These are phyloP conservation scores for Mormyrops boulengeri DNA, from an alignment of 2,797 vertebrate species.

Conservation along the genomic window DNA sequence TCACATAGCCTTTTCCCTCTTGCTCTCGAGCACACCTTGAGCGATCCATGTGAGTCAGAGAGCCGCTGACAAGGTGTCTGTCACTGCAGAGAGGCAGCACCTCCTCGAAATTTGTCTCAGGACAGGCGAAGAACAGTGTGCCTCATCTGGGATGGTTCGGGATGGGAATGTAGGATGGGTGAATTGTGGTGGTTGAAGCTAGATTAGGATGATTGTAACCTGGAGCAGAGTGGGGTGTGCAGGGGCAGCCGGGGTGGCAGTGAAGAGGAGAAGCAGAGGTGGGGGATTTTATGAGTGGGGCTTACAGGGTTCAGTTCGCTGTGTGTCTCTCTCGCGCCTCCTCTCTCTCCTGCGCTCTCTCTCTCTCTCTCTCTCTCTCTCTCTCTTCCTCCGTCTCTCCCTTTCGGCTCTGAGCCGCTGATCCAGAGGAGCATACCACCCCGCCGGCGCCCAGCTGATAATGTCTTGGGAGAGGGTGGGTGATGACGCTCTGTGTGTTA, in stretches of 20 bases:
- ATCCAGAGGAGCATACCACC: slow-evolving; percentile 25
- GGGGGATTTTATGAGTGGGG: not conserved
- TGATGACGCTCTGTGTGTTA: slow-evolving; percentile 19
- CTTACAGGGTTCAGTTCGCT: not conserved
- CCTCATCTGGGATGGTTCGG: not conserved
- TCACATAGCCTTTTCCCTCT: not conserved
- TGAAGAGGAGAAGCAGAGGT: not conserved
- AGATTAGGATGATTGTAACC: not conserved
- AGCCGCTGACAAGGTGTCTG: not conserved
- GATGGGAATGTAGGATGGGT: not conserved
- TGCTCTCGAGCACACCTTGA: not conserved
- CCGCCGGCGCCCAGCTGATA: slow-evolving; percentile 12
- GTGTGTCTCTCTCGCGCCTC: not conserved
- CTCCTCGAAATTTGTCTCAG: not conserved
- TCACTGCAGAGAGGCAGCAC: not conserved
- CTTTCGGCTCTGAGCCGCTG: slow-evolving; percentile 21
- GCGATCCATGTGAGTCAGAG: not conserved
- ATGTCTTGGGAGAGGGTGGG: slow-evolving; percentile 54
- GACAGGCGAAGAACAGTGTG: not conserved
- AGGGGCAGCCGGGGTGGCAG: not conserved
- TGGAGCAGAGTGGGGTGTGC: not conserved
- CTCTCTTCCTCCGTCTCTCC: not conserved
- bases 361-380: not conserved
- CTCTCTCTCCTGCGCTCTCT: not conserved
- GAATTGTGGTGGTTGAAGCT: not conserved